Conservation (phyloP, 2,113 vertebrate genomes). For the Ictidomys tridecemlineatus region DNA sequence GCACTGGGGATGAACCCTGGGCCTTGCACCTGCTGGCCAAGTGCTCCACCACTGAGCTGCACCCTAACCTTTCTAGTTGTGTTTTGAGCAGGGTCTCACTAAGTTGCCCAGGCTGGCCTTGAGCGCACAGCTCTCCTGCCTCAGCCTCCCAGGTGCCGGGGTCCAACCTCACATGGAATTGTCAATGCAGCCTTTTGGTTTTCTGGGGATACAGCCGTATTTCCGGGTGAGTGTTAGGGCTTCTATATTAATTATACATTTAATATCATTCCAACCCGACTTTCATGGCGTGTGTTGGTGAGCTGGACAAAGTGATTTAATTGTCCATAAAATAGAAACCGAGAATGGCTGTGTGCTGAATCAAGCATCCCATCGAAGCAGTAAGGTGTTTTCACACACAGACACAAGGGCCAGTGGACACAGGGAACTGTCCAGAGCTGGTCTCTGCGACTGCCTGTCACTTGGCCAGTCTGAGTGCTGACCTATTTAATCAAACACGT, state of each 20-base stretch:
- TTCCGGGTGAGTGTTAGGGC: fast-evolving
- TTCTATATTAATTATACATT: fast-evolving
- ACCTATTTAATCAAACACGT: fast-evolving
- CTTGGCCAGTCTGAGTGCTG: fast-evolving
- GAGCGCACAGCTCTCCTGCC: not conserved
- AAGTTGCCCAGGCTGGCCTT: not conserved
- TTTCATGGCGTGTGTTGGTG: fast-evolving
- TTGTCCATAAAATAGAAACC: not conserved
- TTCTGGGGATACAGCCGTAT: fast-evolving
- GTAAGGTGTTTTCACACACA: not conserved
- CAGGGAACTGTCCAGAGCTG: fast-evolving
- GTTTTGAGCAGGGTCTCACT: not conserved
- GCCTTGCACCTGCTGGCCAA: not conserved
- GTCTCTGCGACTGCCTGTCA: fast-evolving
- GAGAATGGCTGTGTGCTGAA: not conserved
- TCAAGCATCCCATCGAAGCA: not conserved
- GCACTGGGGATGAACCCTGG: not conserved
- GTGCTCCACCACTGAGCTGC: not conserved
- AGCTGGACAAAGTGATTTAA: not conserved
- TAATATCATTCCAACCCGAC: no score
- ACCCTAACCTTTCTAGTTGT: not conserved
- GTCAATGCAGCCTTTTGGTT: not conserved
- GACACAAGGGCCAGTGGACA: fast-evolving
- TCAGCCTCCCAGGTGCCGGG: no score
- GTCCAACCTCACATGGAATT: not conserved